Evolutionary conservation across 1,140 invertebrate species (phyloP).

Genomic region (Bombus waltoni): DNA sequence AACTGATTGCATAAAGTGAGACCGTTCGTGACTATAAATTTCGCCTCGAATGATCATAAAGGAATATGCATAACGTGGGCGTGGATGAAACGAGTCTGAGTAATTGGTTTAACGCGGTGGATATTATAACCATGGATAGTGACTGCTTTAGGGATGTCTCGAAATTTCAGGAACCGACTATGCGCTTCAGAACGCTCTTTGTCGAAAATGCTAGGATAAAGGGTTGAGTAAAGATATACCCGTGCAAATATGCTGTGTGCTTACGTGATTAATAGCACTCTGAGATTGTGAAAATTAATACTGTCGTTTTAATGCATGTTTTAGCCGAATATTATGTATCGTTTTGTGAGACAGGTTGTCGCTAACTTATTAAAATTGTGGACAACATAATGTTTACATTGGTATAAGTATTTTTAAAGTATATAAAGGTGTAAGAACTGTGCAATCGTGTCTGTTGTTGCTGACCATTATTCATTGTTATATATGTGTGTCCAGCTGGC

Average conservation of each 20-base stretch:
- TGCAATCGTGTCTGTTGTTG: too few species aligned
- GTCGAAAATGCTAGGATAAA: not conserved
- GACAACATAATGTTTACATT: not conserved
- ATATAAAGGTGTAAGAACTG: too few species aligned
- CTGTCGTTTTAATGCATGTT: not conserved
- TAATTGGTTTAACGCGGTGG: constrained; percentile 7
- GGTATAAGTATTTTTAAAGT: too few species aligned
- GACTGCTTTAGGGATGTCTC: not conserved
- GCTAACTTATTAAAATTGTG: not conserved
- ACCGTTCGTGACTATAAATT: not conserved
- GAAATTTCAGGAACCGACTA: not conserved
- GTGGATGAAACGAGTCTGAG: not conserved
- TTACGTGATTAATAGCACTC: not conserved
- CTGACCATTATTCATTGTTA: too few species aligned
- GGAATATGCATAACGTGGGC: not conserved
- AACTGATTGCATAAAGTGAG: constrained; percentile 8
- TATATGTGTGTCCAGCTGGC: too few species aligned
- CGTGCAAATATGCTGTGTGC: not conserved
- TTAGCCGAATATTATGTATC: too few species aligned
- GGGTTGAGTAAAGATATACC: not conserved
- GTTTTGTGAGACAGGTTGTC: not conserved
- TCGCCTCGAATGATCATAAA: not conserved
- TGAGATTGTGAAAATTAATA: not conserved
- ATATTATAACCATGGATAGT: not conserved
- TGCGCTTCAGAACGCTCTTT: not conserved